Base-by-base conservation (phyloP, 23 tunicate species). In the Ascidia mentula region DNA sequence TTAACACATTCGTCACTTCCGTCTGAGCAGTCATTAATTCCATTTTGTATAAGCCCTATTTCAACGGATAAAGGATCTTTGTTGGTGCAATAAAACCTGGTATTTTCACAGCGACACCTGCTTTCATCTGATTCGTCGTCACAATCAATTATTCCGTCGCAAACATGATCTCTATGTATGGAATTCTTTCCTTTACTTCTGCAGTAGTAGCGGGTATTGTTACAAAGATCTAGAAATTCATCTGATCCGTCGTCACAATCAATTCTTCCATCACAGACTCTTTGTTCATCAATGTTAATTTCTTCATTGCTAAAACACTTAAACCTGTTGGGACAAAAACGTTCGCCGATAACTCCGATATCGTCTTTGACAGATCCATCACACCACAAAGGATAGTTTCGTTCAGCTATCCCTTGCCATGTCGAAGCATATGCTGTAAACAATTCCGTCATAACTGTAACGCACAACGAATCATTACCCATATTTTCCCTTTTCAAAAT, bases 1-100 rank as follows among this genome's bases (percentile, higher is more conserved):
- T 53, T 53, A 20, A 53, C 65, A 53, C 65, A 53, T 53, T 53
- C 65, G 65, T 53, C 65, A 53, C 65, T 53, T 53, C 65, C 65
- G 24, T 53, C 65, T 20, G 65, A 5, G 13, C 65, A 53, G 13
- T 53, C 65, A 3, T 5, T 26, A 9, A 53, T 53, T 53, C 65
- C 65, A 53, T 53, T 53, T 53, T 53, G 65, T 28, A 53, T 28
- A 3, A 53, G 13, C 24, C 24, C 24, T 28, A 6, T 3, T 53
- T 53, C 65, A 6, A 53, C 13, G 28, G 65, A 53, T 28, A 53
- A 53, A 53, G 65, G 65, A 20, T 53, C 28, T 9, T 53, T 53
- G 24, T 53, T 53, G 22, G 13, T 5, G 13, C 65, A 53, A 53
- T 53, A 53, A 53, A 53, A 53, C 65, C 65, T 53, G 22, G 22